Base-by-base conservation (phyloP, 2,113 vertebrate species). In the Actinemys pallida region DNA sequence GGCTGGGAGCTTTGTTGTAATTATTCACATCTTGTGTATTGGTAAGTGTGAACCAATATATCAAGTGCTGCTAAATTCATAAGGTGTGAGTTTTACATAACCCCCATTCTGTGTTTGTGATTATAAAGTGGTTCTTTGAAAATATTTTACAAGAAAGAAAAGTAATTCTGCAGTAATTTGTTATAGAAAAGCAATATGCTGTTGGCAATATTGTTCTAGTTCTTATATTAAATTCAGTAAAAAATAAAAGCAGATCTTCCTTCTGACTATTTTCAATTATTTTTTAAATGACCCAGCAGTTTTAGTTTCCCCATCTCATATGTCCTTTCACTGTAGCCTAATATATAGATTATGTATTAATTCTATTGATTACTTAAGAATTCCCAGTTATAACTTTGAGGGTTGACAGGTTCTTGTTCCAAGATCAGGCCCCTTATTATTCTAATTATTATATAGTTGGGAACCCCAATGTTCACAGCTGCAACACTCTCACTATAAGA, bases 141-240 rank as follows among this genome's bases (percentile, higher is more conserved):
- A 95, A 84, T 72, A 2, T 88, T 97, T 95, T 97, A 97, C 93
- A 97, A 93, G 93, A 93, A 13, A 92, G 75, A 88, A 94, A 97
- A 97, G 93, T 12, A 8, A 96, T 96, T 92, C 81, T 84, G 72
- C 72, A 94, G 54, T 86, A 90, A 39, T 69, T 86, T 96, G 62
- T 85, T 93, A 94, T 59, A 88, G 81, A 56, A 62, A 96, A 95
- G 72, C 14, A 2, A 65, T 92, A 78, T 72, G 54, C 27, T 19
- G 45, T 35, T 45, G 3, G 29, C 75, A 13, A 93, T 82, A 35
- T 86, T 92, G 81, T 13, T 87, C 50, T 85, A 31, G 13, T 57
- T 96, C 65, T 54, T 87, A 87, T 91, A 86, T 75, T 94, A 91
- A 42, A 90, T 76, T 86, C 54, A 89, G 13, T 96, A 87, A 95